These are phyloP conservation scores for Sesia apiformis DNA, from an alignment of 2,888 invertebrate genomes.

Conservation along the genomic window DNA sequence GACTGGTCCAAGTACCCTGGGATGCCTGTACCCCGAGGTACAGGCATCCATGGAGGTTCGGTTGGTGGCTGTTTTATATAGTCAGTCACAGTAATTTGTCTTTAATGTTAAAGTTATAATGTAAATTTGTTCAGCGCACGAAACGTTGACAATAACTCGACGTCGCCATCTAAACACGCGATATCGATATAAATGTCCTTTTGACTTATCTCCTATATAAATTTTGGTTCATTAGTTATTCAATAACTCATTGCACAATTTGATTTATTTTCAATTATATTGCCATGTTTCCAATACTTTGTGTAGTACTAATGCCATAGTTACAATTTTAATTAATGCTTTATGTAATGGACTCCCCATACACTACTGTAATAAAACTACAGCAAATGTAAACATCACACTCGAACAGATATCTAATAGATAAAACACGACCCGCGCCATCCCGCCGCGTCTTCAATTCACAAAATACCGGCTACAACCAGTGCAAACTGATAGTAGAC, in stretches of 20 bases:
- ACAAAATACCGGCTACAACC: not conserved
- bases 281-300: too few relatives aligned
- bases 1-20: too few relatives aligned
- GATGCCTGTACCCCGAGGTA: too few relatives aligned
- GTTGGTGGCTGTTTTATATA: not conserved
- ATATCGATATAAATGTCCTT: constrained; percentile 24
- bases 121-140: constrained; percentile 26
- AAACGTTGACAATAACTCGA: constrained; percentile 15
- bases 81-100: constrained; percentile 11
- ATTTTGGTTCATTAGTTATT: constrained; percentile 2
- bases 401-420: not conserved
- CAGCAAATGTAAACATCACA: not conserved
- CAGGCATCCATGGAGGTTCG: too few relatives aligned
- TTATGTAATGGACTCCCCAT: not conserved
- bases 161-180: constrained; percentile 25
- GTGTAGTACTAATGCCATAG: too few relatives aligned
- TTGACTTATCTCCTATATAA: constrained; percentile 1
- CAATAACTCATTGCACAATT: not conserved
- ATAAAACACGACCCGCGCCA: not conserved
- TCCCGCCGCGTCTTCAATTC: not conserved
- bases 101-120: constrained; percentile 5
- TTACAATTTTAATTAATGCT: too few relatives aligned
- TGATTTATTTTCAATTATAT: too few relatives aligned
- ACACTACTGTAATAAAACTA: not conserved
- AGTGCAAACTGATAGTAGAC: not conserved